Base-by-base conservation (phyloP, 92 coral and sea anemone genomes). In the Heteractis magnifica region DNA sequence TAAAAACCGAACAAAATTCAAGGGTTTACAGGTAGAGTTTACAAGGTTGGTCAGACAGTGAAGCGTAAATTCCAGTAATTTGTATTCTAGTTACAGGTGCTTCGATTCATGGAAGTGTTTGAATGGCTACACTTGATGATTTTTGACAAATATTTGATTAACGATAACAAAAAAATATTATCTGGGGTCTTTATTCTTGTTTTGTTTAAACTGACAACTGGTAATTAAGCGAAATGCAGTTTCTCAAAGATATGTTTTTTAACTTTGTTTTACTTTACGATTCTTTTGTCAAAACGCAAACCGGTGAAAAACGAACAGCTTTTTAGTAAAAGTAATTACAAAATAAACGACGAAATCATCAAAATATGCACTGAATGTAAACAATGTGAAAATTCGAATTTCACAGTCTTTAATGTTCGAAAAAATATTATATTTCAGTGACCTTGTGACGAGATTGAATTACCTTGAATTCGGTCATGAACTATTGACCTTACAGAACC, bases 331-430 rank as follows among this genome's bases (percentile, higher is more conserved):
- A 12, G 1, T 62, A 18, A 12, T 6, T 5, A 16, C 6, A n/a
- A 56, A 59, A 56, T 56, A 23, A 68, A 80, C 83, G 51, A 80
- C 83, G 76, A 65, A 49, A 80, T 80, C 26, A 7, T 65, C 16
- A 19, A 80, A 80, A 53, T 73, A 80, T 65, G 83, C 83, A 65
- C 55, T 18, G 19, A 64, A 80, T 80, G 83, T 80, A 64, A 80
- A 80, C 76, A 80, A 64, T 6, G 10, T 11, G 16, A n/a, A 34
- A 59, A 64, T 49, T 65, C 10, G 49, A 2, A 65, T 23, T 20
- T 20, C 34, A 78, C 19, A 50, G 8, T 9, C 60, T 15, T 52
- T 48, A 65, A 65, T 49, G 70, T 62, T 62, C 51, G 26, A 34
- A 5, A 5, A 49, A 72, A 34, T 72, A 6, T 44, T 72, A 52